These are phyloP conservation scores for Hermaeophaga mercurialis DNA, from an alignment of 2,888 invertebrate genomes.

Conservation along the genomic window DNA sequence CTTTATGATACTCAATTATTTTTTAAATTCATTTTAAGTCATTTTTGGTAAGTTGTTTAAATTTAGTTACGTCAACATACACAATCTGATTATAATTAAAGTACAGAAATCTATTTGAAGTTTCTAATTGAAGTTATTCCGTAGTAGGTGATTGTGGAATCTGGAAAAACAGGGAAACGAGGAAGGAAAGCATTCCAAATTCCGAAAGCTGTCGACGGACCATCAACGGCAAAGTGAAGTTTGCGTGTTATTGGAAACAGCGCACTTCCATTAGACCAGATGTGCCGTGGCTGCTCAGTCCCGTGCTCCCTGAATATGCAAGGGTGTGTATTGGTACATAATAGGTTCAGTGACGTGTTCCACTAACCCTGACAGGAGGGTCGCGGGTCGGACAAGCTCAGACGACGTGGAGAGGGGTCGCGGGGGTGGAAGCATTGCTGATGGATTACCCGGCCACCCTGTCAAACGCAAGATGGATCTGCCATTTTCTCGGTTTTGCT, in stretches of 20 bases:
- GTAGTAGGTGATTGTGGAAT: conserved; percentile 4
- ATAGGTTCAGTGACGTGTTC: conserved; percentile 61
- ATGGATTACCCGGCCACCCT: conserved; percentile 59
- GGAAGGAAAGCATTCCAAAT: conserved; percentile 31
- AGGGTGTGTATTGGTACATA: conserved; percentile 55
- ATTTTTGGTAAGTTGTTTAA: too few species aligned
- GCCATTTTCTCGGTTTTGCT: conserved; percentile 51
- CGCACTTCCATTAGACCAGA: conserved; percentile 57
- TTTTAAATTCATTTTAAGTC: too few species aligned
- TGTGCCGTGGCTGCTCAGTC: conserved; percentile 46
- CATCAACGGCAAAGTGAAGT: conserved; percentile 31
- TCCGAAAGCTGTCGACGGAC: conserved; percentile 33
- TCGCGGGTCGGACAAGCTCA: conserved; percentile 41
- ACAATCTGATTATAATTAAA: background rate
- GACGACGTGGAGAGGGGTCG: conserved; percentile 48
- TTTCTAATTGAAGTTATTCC: conserved; percentile 9
- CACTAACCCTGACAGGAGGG: conserved; percentile 60
- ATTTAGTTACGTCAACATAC: too few species aligned
- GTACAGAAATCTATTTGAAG: background rate
- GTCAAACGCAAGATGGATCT: conserved; percentile 61
- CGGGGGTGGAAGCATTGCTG: conserved; percentile 49
- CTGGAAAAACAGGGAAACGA: conserved; percentile 8
- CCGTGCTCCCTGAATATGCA: conserved; percentile 46
- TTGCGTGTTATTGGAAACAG: conserved; percentile 51
- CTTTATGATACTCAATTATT: too few species aligned